Percentiles rank a stretch among this genome's conserved stretches.
Evolutionary conservation across 2,888 invertebrate genomes (phyloP).

Genomic region (Leuctra nigra): DNA sequence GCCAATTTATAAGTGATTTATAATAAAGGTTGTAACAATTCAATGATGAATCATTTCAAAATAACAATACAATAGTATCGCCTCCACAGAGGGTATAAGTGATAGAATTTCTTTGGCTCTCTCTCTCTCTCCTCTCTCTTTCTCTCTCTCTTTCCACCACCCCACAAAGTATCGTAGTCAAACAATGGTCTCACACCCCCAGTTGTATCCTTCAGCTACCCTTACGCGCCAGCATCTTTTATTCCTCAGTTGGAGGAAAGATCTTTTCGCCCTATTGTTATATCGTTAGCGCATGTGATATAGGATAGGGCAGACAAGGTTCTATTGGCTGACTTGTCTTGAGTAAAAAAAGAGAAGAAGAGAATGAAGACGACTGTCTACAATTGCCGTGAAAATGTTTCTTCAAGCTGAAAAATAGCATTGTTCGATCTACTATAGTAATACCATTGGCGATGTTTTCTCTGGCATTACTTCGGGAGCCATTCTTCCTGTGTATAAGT

Average conservation of each 20-base stretch:
- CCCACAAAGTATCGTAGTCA: too few species aligned
- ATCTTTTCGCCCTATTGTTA: conserved; percentile 13
- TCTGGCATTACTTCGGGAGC: too few species aligned
- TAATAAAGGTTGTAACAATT: too few species aligned
- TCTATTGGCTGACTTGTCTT: conserved; percentile 13
- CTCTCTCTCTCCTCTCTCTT: background rate
- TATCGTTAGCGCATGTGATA: conserved; percentile 17
- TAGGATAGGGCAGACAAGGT: conserved; percentile 3
- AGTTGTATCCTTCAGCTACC: background rate
- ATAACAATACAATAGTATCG: background rate
- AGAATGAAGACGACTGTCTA: background rate
- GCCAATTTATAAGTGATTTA: too few species aligned
- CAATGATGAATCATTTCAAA: too few species aligned
- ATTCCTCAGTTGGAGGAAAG: conserved; percentile 6
- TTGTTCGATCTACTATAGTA: background rate
- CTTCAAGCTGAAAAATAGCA: conserved; percentile 5
- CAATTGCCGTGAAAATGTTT: conserved; percentile 16
- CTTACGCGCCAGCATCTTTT: background rate
- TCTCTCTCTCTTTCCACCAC: too few species aligned
- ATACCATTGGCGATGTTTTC: too few species aligned
- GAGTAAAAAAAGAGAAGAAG: conserved; percentile 3
- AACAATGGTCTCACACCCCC: background rate
- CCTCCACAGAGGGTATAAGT: too few species aligned
- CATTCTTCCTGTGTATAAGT: too few species aligned
- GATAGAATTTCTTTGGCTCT: background rate